These are phyloP conservation scores for Heloderma charlesbogerti DNA, from an alignment of 2,113 vertebrate genomes.

Conservation along the genomic window DNA sequence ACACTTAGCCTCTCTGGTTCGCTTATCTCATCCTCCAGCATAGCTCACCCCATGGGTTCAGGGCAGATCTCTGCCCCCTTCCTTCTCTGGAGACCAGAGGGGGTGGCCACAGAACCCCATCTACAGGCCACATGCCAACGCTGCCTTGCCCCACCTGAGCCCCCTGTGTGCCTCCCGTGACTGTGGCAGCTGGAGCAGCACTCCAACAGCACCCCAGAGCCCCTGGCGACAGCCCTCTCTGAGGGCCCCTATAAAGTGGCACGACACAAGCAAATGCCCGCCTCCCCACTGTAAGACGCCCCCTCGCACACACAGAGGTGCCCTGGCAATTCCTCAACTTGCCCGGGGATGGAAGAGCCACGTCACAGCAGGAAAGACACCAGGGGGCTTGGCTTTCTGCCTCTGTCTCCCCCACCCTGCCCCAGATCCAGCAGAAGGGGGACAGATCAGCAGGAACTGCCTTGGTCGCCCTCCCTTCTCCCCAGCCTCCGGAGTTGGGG, in stretches of 20 bases:
- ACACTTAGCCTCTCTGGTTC: neutral
- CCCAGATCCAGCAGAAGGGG: fast-evolving
- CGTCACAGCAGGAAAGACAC: too few relatives aligned
- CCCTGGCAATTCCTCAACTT: too few relatives aligned
- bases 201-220: neutral
- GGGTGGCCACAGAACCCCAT: too few relatives aligned
- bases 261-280: neutral
- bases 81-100: neutral
- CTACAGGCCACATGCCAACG: neutral
- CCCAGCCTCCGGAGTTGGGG: neutral
- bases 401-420: neutral
- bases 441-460: neutral
- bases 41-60: fast-evolving
- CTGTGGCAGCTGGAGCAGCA: neutral
- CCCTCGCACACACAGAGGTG: neutral
- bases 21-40: neutral
- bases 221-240: neutral
- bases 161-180: neutral
- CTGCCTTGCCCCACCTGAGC: neutral
- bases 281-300: neutral
- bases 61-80: neutral
- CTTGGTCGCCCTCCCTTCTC: neutral
- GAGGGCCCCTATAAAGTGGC: too few relatives aligned
- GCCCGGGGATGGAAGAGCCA: neutral
- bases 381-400: too few relatives aligned